Percentiles rank a stretch among this genome's conserved stretches.
Conservation (phyloP, 2,797 vertebrate species). For the Momotus momota region DNA sequence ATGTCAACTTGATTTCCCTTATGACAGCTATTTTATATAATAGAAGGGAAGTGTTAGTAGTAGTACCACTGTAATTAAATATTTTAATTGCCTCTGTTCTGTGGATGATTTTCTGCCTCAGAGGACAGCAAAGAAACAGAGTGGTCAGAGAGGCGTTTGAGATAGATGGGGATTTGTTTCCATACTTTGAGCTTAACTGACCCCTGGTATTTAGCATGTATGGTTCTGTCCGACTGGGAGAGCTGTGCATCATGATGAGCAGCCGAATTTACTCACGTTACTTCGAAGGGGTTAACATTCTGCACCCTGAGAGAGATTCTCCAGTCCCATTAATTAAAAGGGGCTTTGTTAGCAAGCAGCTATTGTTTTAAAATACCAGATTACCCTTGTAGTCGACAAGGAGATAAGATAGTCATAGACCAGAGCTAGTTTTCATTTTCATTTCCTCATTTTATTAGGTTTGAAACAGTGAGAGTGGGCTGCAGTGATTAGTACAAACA, state of each 20-base stretch:
- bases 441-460: slow-evolving; percentile 70
- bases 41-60: neutral
- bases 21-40: neutral
- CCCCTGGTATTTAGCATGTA: neutral
- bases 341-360: neutral
- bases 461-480: slow-evolving; percentile 61
- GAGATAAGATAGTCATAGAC: slow-evolving; percentile 56
- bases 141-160: neutral
- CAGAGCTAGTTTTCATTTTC: slow-evolving; percentile 63
- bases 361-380: slow-evolving; percentile 49
- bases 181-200: neutral
- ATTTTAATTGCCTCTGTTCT: neutral
- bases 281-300: neutral
- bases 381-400: slow-evolving; percentile 17
- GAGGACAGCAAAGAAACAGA: neutral
- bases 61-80: neutral
- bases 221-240: neutral
- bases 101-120: neutral
- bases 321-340: slow-evolving; percentile 36
- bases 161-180: slow-evolving; percentile 12
- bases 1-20: neutral
- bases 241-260: neutral
- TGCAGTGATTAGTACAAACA: slow-evolving; percentile 67
- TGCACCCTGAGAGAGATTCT: neutral
- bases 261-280: neutral